These are phyloP conservation scores for Rhineura floridana DNA, from an alignment of 2,113 vertebrate species.

Conservation along the genomic window DNA sequence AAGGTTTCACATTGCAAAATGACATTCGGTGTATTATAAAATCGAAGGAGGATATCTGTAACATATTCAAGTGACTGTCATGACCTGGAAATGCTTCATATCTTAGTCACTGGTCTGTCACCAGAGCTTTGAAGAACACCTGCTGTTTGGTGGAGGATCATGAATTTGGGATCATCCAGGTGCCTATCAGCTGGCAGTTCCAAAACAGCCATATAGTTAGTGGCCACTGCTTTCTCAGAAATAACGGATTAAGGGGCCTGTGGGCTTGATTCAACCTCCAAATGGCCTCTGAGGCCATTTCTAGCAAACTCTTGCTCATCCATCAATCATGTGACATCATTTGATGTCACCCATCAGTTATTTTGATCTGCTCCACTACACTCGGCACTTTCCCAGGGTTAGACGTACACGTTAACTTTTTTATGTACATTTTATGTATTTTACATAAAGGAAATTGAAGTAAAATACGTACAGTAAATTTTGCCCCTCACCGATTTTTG, in stretches of 20 bases:
- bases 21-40: neutral
- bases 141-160: neutral
- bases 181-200: constrained; percentile 27
- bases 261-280: too few species aligned
- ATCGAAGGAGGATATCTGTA: neutral
- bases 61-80: constrained; percentile 13
- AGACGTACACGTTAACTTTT: too few species aligned
- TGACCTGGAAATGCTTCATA: constrained; percentile 33
- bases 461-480: too few species aligned
- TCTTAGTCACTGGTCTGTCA: constrained; percentile 29
- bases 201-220: constrained; percentile 48
- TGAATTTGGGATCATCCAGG: neutral
- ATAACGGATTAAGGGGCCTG: constrained; percentile 34
- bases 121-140: neutral
- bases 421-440: too few species aligned
- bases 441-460: too few species aligned
- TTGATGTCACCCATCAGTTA: too few species aligned
- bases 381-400: too few species aligned
- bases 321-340: too few species aligned
- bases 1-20: neutral
- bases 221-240: constrained; percentile 45
- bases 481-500: too few species aligned
- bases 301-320: too few species aligned
- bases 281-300: too few species aligned
- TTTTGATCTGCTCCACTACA: too few species aligned